phyloP scores from a whole-genome alignment of 2,888 invertebrate species.

The Hymenopus coronatus region DNA sequence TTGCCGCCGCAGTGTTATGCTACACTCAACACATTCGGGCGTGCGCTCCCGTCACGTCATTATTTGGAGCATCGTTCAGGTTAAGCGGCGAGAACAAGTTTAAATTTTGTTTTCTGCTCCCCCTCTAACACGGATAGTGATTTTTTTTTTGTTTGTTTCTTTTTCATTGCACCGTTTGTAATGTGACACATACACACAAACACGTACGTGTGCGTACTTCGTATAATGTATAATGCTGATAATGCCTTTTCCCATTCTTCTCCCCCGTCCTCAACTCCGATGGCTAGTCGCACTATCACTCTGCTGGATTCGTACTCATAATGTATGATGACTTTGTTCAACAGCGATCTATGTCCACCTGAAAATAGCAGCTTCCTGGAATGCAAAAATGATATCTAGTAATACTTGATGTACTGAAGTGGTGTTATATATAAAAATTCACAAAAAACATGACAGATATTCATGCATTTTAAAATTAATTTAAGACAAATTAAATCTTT shows the following conservation, averaged over 20 bases:
- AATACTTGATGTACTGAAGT: too few species aligned
- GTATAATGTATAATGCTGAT: slow-evolving; percentile 12
- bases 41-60: background rate
- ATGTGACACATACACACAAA: background rate
- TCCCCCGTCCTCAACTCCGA: background rate
- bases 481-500: too few species aligned
- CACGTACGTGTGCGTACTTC: background rate
- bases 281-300: background rate
- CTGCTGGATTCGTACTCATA: background rate
- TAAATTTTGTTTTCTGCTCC: background rate
- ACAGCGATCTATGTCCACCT: background rate
- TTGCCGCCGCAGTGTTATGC: background rate
- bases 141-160: background rate
- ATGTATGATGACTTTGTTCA: background rate
- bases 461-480: too few species aligned
- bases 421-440: too few species aligned
- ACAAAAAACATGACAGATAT: too few species aligned
- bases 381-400: too few species aligned
- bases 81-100: background rate
- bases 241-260: background rate
- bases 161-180: background rate
- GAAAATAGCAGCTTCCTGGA: too few species aligned
- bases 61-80: background rate
- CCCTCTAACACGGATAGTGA: background rate
- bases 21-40: background rate